phyloP scores from a whole-genome alignment of 1,140 invertebrate species.

The Latrodectus geometricus region DNA sequence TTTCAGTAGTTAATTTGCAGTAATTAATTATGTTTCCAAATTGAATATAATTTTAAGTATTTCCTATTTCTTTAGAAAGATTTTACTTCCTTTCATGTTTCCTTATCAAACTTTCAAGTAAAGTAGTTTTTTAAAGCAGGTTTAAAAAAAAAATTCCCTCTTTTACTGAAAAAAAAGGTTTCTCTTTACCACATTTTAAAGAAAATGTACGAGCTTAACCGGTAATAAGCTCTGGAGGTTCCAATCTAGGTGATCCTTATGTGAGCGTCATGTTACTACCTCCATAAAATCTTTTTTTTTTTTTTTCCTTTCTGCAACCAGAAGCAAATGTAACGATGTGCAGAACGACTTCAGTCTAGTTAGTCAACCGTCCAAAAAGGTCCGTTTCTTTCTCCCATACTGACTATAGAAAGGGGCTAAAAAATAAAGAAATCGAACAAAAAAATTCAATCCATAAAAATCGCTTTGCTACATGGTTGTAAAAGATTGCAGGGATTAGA shows the following conservation, averaged over 20 bases:
- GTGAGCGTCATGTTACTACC: conserved; percentile 42
- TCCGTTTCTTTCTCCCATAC: conserved; percentile 46
- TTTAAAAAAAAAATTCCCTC: not conserved
- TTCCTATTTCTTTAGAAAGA: too few relatives aligned
- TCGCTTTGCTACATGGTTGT: conserved; percentile 58
- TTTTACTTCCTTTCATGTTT: too few relatives aligned
- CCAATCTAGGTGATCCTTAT: conserved; percentile 32
- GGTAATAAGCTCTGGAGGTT: conserved; percentile 46
- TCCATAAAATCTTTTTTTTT: conserved; percentile 43
- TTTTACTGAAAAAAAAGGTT: not conserved
- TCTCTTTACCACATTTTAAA: conserved; percentile 50
- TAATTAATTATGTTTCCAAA: too few relatives aligned
- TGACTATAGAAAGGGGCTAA: not conserved
- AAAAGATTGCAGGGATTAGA: conserved; percentile 59
- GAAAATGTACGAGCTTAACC: conserved; percentile 38
- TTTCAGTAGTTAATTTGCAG: too few relatives aligned
- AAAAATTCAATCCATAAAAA: conserved; percentile 59
- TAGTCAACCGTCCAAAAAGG: conserved; percentile 60
- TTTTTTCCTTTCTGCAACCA: not conserved
- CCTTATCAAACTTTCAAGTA: too few relatives aligned
- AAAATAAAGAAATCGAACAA: not conserved
- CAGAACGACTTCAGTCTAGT: conserved; percentile 51
- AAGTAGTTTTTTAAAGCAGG: not conserved
- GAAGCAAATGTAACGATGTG: conserved; percentile 41
- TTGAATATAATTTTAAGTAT: too few relatives aligned